Base-by-base conservation (phyloP, 2,888 invertebrate species). In the Sipha maydis region DNA sequence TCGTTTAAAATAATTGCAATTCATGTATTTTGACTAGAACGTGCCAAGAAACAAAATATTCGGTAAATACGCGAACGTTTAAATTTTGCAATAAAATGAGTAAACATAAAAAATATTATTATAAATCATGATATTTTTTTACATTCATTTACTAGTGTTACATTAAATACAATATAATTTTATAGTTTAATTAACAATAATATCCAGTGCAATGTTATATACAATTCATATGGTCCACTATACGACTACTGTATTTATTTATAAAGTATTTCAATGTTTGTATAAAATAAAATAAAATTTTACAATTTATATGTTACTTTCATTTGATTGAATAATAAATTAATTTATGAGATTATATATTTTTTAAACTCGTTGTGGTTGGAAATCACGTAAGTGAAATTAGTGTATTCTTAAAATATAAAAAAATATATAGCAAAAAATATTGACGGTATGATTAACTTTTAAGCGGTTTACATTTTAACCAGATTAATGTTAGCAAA, bases 241-340 rank as follows among this genome's bases (percentile, higher is more conserved):
- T 48, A 48, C 48, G 14, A 48, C 48, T 2, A 14, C 25, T 61
- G 25, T 61, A 25, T 7, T 0, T 7, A 25, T 61, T 25, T 21
- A 21, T 25, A 21, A 61, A 4, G 21, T 61, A 61, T 61, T 25
- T 61, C 19, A 61, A 61, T 61, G 4, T 9, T 21, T 25, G 61
- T 1, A 61, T 61, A 25, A 11, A 69, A 69, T 69, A 28, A 69
- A 69, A 69, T 11, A 69, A 69, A n/a, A 69, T 28, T 69, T 69
- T 69, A 73, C 21, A 73, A 73, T 38, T 38, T 69, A 48, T 48
- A 11, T 78, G 31, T 56, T 67, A 80, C 80, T 28, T 67, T n/a
- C 61, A 67, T 80, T 38, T n/a, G n/a, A 38, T 80, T 17, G 34
- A 61, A 80, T 67, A n/a, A 80, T 38, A 80, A 67, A 80, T 14